These are phyloP conservation scores for Callopanchax toddi DNA, from an alignment of 2,113 vertebrate genomes.

Conservation along the genomic window DNA sequence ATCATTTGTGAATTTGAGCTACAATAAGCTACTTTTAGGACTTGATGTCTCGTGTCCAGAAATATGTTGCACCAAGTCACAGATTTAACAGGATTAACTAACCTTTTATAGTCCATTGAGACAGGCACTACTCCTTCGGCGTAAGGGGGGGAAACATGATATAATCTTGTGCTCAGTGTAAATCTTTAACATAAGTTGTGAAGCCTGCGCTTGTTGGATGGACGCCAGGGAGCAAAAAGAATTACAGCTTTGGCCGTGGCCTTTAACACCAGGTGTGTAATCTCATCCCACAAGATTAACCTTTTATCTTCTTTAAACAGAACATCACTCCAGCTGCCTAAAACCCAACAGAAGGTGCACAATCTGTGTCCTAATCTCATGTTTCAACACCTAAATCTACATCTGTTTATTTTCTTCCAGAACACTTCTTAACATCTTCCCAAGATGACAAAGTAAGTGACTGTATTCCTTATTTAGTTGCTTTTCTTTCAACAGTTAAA, in stretches of 20 bases:
- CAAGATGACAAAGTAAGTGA: constrained; percentile 73
- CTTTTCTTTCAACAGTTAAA: background rate
- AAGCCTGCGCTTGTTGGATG: background rate
- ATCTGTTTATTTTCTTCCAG: constrained; percentile 33
- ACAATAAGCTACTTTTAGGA: background rate
- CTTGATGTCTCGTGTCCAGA: background rate
- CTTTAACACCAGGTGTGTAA: constrained; percentile 48
- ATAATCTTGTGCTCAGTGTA: constrained; percentile 10
- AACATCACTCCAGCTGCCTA: constrained; percentile 14
- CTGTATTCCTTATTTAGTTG: background rate
- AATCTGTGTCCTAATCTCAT: background rate
- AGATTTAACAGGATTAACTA: constrained; percentile 11
- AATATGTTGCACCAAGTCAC: constrained; percentile 1
- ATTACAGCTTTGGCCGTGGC: constrained; percentile 26
- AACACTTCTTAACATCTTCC: background rate
- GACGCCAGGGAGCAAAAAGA: background rate
- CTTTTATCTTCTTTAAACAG: constrained; percentile 16
- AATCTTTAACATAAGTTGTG: constrained; percentile 10
- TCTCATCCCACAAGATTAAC: constrained; percentile 66
- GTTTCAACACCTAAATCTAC: background rate
- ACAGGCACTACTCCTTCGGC: background rate
- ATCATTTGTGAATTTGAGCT: constrained; percentile 2
- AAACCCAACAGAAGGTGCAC: constrained; percentile 12
- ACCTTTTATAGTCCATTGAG: constrained; percentile 10
- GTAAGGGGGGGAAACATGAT: constrained; percentile 9